Evolutionary conservation across 2,797 vertebrate genomes (phyloP), one percentile per base, ranked within the genome.

Genomic region (Enteromius viviparus): DNA sequence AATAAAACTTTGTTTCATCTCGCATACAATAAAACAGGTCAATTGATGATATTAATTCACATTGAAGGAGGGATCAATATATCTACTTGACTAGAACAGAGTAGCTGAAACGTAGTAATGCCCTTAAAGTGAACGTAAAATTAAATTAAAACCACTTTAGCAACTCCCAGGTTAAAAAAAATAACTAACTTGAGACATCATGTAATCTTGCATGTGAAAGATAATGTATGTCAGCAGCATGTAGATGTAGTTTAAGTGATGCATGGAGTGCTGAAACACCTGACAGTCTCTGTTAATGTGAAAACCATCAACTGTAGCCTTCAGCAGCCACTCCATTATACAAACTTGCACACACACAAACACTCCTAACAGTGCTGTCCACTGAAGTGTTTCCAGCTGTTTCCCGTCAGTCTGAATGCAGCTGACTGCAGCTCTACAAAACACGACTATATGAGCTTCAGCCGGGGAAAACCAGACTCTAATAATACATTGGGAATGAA

Each of bases 301-400:
- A 15, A 51, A 72, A 72, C 23, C 51, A 21, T 51, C 9, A 51
- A 51, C 47, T 51, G 32, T 51, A 42, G 71, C n/a, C 71, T 26
- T n/a, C 32, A 66, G 23, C 32, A 14, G 6, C 17, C 23, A 19
- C 7, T 21, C 37, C 19, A 45, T 45, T 26, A 72, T 7, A 47
- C 42, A 68, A 29, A 69, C 78, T n/a, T 19, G 55, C 64, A 53
- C 40, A 69, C 64, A 53, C 40, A 76, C 49, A 76, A 8, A 21
- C 55, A 68, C 65, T 37, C 37, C 26, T 23, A 70, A 69, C 66
- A 70, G 15, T 71, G 23, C 69, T 71, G 14, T 49, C 69, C 26
- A 72, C 23, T 49, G 1, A 3, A 51, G 23, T 29, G 69, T 71
- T 45, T 71, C n/a, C 23, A 23, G 42, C 69, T 71, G 69, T 71